Evolutionary conservation across 2,113 vertebrate species (phyloP).

Genomic region (Gavia stellata): DNA sequence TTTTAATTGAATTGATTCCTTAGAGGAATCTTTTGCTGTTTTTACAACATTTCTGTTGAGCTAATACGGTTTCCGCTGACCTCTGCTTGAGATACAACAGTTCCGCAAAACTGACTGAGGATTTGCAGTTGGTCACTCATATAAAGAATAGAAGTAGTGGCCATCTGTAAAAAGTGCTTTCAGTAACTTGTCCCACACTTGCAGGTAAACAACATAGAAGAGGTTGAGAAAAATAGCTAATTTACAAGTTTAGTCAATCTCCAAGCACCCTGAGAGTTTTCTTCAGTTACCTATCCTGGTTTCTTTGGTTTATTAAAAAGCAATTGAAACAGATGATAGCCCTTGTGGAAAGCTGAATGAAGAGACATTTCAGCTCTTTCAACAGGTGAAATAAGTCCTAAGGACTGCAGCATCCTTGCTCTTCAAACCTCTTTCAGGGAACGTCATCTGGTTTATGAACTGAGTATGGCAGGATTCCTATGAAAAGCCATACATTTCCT

Average conservation of each 20-base stretch:
- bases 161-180: neutral
- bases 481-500: neutral
- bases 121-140: neutral
- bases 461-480: neutral
- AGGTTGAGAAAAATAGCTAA: neutral
- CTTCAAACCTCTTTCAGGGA: neutral
- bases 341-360: neutral
- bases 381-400: neutral
- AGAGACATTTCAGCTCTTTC: neutral
- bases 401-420: neutral
- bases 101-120: neutral
- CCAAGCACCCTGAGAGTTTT: neutral
- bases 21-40: neutral
- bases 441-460: neutral
- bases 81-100: neutral
- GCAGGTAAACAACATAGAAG: neutral
- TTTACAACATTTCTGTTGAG: neutral
- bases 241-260: neutral
- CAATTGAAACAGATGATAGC: neutral
- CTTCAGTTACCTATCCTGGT: neutral
- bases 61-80: neutral
- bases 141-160: neutral
- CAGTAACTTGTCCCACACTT: neutral
- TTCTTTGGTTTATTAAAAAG: neutral
- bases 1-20: neutral